A percentile compares a stretch with the other conserved stretches of the same genome.
phyloP scores from a whole-genome alignment of 1,140 invertebrate species.

The Aricia agestis region DNA sequence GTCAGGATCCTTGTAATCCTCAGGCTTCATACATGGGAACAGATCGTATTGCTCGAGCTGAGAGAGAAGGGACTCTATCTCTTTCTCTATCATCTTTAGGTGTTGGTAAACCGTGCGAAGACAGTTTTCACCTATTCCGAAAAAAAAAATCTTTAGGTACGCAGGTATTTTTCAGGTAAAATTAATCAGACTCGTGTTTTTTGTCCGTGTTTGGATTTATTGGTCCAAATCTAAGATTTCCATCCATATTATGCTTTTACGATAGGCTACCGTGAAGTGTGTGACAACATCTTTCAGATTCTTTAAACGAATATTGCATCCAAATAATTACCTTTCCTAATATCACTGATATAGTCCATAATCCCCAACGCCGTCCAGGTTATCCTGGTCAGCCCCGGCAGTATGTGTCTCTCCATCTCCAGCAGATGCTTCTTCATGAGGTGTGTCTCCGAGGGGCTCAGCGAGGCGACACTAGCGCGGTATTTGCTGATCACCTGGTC shows the following conservation, averaged over 20 bases:
- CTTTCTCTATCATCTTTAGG: constrained; percentile 85
- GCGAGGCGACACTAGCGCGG: constrained; percentile 76
- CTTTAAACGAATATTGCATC: too few relatives aligned
- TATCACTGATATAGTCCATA: constrained; percentile 79
- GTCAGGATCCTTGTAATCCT: constrained; percentile 50
- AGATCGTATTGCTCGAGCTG: constrained; percentile 78
- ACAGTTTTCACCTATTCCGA: constrained; percentile 52
- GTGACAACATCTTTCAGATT: too few relatives aligned
- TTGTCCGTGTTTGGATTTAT: too few relatives aligned
- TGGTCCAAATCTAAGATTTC: too few relatives aligned
- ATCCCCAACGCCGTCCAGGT: constrained; percentile 91
- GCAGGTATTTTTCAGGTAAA: too few relatives aligned
- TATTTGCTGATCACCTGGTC: constrained; percentile 79
- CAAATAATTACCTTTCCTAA: constrained; percentile 70
- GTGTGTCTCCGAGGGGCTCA: constrained; percentile 81
- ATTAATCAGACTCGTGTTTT: too few relatives aligned
- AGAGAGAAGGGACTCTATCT: constrained; percentile 80
- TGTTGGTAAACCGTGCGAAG: constrained; percentile 75
- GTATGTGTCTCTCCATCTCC: constrained; percentile 85
- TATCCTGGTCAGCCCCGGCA: constrained; percentile 86
- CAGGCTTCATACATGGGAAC: constrained; percentile 63
- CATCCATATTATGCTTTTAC: too few relatives aligned
- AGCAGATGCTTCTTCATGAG: constrained; percentile 82
- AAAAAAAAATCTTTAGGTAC: too few relatives aligned
- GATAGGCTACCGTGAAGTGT: too few relatives aligned